Base-by-base conservation (phyloP, 1,140 invertebrate species). In the Bombus affinis region DNA sequence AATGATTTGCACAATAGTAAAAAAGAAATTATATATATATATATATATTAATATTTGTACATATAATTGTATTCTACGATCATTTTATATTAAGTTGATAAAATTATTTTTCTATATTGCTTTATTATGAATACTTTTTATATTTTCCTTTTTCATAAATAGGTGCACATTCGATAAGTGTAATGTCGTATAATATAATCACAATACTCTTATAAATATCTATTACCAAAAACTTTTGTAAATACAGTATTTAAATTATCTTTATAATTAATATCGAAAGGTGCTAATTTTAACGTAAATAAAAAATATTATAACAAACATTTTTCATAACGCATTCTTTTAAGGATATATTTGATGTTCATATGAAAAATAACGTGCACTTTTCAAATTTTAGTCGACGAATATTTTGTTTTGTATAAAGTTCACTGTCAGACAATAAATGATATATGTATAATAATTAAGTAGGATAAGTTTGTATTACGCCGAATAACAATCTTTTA, bases 271-370 rank as follows among this genome's bases (percentile, higher is more conserved):
- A 59, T n/a, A 47, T 65, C 42, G 5, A 44, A 39, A 15, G 70
- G 77, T 85, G 77, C 77, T 80, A 79, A 85, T 42, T 53, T 59
- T 85, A 39, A 42, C 9, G n/a, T n/a, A 73, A 73, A 65, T 80
- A 80, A 35, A 66, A 62, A 8, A 9, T 39, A 53, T 81, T 25
- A 22, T 25, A 68, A 68, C 2, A n/a, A 62, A 78, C 15, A 77
- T 57, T n/a, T 57, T 57, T 35, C 12, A 18, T 18, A 66, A 57
- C 32, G 35, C 25, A 70, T 78, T 68, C 44, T 57, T 70, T 39
- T n/a, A 65, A 37, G 8, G 3, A 44, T 28, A 65, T 35, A 47
- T 47, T 22, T 28, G 28, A 42, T 44, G 6, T 74, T 13, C 25
- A 32, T 12, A 25, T 32, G 6, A 39, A 28, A 39, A 25, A 2